Base-by-base conservation (phyloP, 2,113 vertebrate genomes). In the Sinocyclocheilus rhinocerous region DNA sequence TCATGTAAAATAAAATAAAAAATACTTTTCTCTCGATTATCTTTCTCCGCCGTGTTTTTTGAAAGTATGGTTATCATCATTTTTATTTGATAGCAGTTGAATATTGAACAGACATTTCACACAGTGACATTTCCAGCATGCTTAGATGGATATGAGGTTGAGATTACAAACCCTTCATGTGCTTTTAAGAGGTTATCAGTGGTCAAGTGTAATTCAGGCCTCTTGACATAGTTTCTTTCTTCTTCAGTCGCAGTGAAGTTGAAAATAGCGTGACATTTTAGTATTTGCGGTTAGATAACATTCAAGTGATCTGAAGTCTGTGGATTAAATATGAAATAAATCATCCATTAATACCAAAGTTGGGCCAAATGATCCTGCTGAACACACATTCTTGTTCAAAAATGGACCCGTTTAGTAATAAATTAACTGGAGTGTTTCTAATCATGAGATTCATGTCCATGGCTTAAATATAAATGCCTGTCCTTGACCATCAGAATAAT, bases 221-320 rank as follows among this genome's bases (percentile, higher is more conserved):
- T 80, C 5, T 61, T 50, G 42, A 84, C 22, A 26, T 57, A 59
- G 15, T 78, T 39, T 73, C 52, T 80, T 29, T 63, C 39, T 76
- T 80, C n/a, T 24, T 63, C 48, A 48, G 33, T 20, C 45, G 67
- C 52, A 73, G 7, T 33, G 20, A 10, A 22, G 65, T 76, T 76
- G 57, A 72, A 88, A 85, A 50, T 81, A 67, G 42, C 42, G 16
- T 84, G 82, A 75, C 83, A 80, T 87, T 85, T 81, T 69, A 85
- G 33, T 59, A 55, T 36, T 67, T 59, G 39, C 65, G 8, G 1
- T 69, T 57, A 33, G 59, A 76, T 88, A 81, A 88, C 67, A 24
- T 55, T 81, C 73, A n/a, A 48, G 65, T 80, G 22, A 52, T 76
- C 13, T 55, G 1, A n/a, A 12, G 36, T 24, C 67, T 67, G 13